Percentiles rank a stretch among this genome's conserved stretches.
Conservation (phyloP, 2,113 vertebrate species). For the Bufo gargarizans region DNA sequence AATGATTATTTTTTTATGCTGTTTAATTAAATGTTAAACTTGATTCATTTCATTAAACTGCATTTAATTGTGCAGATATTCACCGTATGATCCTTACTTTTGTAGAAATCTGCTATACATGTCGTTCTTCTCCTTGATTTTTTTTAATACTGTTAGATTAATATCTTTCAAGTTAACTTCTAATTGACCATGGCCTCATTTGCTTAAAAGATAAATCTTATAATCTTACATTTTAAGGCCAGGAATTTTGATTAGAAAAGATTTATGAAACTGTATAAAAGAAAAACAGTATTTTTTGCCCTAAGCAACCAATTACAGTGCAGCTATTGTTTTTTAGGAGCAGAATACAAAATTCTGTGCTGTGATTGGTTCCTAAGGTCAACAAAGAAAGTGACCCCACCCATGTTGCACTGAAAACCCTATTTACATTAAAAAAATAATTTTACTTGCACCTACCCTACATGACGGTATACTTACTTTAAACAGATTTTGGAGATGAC, state of each 20-base stretch:
- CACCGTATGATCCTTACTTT: not conserved
- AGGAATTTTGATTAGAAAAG: constrained; percentile 8
- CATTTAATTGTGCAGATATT: not conserved
- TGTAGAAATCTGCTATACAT: not conserved
- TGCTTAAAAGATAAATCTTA: constrained; percentile 20
- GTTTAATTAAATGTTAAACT: not conserved
- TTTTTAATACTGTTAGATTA: constrained; percentile 12
- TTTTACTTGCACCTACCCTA: too few species aligned
- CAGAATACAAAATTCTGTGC: too few species aligned
- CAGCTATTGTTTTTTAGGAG: not conserved
- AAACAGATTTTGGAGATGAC: too few species aligned
- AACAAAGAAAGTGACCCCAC: too few species aligned
- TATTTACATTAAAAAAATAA: too few species aligned
- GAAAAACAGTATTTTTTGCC: too few species aligned
- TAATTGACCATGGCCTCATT: not conserved
- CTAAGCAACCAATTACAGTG: too few species aligned
- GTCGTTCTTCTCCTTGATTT: not conserved
- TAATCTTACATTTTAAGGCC: constrained; percentile 7
- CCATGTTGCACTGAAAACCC: too few species aligned
- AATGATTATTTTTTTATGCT: not conserved
- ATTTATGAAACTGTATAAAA: too few species aligned
- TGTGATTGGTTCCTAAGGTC: too few species aligned
- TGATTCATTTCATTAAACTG: not conserved
- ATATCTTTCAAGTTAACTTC: constrained; percentile 19
- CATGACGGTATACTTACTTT: too few species aligned